Base-by-base conservation (phyloP, 2,888 invertebrate species). In the Andrena dorsata region DNA sequence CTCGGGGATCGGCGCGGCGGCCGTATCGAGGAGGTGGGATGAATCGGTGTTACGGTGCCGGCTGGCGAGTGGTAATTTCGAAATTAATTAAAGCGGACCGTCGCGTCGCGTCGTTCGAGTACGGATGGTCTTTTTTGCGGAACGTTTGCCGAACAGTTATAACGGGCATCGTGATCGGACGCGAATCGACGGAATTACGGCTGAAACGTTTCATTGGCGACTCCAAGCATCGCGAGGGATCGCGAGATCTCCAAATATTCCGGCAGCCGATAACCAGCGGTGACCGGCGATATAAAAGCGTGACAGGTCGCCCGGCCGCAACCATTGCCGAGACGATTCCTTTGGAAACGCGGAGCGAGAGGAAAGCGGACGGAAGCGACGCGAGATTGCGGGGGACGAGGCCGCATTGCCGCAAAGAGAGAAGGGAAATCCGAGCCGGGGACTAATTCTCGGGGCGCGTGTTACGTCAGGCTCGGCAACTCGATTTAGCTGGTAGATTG, bases 401-500 rank as follows among this genome's bases (percentile, higher is more conserved):
- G 61, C 32, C 8, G 78, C 41, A 10, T 41, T 41, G 41, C 41
- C 41, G 41, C 41, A 41, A 79, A 78, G 71, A 60, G 69, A 65
- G 65, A 51, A 73, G 58, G 10, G 75, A 80, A 82, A 84, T 82
- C 83, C 78, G 81, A 84, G 70, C 73, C 49, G 69, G 53, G 73
- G 74, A 78, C 80, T 88, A 85, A 88, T 86, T 85, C 83, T 70
- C n/a, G 47, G 68, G 72, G 73, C 80, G 83, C 85, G 87, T 73
- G 78, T 85, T 80, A 85, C 88, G 76, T 76, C 82, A 81, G 78
- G 78, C 72, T 71, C 75, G 77, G 74, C 86, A 86, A 88, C 82
- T 88, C 85, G 82, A 88, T 88, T 88, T 88, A 82, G 68, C 78
- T 76, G 79, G 83, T 65, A 83, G 83, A 88, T 88, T 83, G 88